Base-by-base conservation (phyloP, 1,140 invertebrate species). In the Episyrphus balteatus region DNA sequence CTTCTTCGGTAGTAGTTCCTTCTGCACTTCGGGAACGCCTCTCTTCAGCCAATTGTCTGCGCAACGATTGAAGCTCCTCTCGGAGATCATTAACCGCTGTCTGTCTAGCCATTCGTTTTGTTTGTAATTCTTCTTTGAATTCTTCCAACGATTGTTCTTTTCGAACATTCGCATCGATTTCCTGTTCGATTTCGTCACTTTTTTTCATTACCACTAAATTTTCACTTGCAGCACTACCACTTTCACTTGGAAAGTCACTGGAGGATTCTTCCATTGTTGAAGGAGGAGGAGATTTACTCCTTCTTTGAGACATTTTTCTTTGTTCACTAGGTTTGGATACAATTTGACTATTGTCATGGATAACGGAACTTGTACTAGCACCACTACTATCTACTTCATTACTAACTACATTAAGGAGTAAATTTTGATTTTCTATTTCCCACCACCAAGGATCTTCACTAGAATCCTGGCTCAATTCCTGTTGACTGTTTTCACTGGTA, bases 71-170 rank as follows among this genome's bases (percentile, higher is more conserved):
- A 49, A 81, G 75, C 53, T 81, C 77, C 15, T 71, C 68, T 46
- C 73, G 73, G 50, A 78, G 72, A 47, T 77, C 69, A 21, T 69
- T 68, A 9, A 81, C 68, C 40, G 79, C 73, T 51, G 72, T 70
- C 56, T 66, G 73, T 52, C 79, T 70, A 55, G 72, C 73, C 61
- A 76, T 68, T 34, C 77, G 70, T 59, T 78, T 80, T 9, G 70
- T 55, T 15, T 62, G 69, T 32, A 81, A 57, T 54, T 80, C 71
- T 52, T 74, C 73, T 48, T 68, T 72, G 50, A 81, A 81, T 47
- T 78, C 73, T 41, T 72, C 68, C 53, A 81, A 45, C 2, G 44
- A 53, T 50, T 53, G 52, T 15, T 59, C 53, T 8, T 34, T 36
- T 12, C 5, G 46, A 12, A 11, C 15, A 46, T 38, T 26, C 43